Evolutionary conservation across 2,797 vertebrate genomes (phyloP).

Genomic region (Myiotriccus ornatus): DNA sequence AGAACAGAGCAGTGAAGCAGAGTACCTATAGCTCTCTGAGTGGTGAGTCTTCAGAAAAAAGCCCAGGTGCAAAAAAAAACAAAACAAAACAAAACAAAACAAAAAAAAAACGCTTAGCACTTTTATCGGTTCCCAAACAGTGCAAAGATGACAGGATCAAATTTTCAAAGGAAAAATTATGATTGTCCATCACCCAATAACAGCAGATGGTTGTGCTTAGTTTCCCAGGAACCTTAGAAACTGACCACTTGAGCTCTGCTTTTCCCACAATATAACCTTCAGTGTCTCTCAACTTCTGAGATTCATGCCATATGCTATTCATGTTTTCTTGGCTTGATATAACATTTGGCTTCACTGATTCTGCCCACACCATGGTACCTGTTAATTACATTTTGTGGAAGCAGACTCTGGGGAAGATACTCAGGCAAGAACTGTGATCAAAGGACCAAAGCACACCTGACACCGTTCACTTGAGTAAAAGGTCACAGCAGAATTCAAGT

Average conservation of each 20-base stretch:
- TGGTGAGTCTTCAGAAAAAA: background rate
- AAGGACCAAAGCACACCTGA: background rate
- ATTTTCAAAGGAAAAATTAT: background rate
- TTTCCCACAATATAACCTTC: background rate
- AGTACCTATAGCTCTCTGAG: background rate
- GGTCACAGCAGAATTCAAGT: background rate
- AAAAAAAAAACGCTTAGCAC: background rate
- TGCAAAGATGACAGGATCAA: background rate
- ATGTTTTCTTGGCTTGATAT: background rate
- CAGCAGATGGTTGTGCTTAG: background rate
- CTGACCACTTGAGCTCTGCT: background rate
- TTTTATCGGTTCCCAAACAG: background rate
- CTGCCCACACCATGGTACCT: background rate
- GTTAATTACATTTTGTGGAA: background rate
- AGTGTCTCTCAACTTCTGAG: background rate
- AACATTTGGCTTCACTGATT: background rate
- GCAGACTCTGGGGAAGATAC: background rate
- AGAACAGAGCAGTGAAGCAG: background rate
- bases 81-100: background rate
- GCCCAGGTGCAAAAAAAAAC: background rate
- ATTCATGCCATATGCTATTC: background rate
- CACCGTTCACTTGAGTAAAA: fast-evolving
- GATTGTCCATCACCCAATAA: background rate
- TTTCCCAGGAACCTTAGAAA: background rate
- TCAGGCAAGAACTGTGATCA: background rate